phyloP scores from a whole-genome alignment of 92 coral and sea anemone species.

The Hydrozoanthus gracilis region DNA sequence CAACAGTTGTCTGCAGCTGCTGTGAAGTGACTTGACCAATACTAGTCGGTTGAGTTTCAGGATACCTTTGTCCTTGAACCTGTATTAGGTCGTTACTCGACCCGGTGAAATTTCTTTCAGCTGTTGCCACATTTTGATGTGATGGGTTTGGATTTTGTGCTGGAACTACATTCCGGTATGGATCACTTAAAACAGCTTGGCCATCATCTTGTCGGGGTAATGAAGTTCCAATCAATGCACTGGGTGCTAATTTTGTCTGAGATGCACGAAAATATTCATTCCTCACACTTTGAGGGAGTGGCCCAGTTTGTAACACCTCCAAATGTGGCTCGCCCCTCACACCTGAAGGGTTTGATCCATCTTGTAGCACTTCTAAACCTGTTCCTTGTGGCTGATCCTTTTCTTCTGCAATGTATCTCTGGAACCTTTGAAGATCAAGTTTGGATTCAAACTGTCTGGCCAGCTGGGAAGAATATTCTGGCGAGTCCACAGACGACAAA shows the following conservation, averaged over 20 bases:
- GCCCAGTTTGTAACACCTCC: neutral
- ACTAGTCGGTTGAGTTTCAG: neutral
- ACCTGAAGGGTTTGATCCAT: conserved; percentile 13
- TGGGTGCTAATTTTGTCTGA: no score
- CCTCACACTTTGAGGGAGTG: no score
- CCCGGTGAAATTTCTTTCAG: neutral
- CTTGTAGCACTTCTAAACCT: neutral
- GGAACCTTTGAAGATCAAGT: conserved; percentile 82
- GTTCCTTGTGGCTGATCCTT: conserved; percentile 40
- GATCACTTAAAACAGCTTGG: neutral
- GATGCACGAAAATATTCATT: no score
- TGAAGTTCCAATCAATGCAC: neutral
- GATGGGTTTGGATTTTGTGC: neutral
- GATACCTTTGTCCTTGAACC: neutral
- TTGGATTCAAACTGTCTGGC: conserved; percentile 69
- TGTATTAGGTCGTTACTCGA: neutral
- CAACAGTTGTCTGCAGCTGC: neutral
- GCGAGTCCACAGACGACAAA: conserved; percentile 26
- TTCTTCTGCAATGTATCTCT: conserved; percentile 74
- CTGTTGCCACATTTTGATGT: neutral
- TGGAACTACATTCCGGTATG: neutral
- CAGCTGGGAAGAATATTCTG: conserved; percentile 7
- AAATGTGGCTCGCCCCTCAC: neutral
- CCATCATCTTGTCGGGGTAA: neutral
- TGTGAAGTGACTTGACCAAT: neutral